These are phyloP conservation scores for Sipha flava DNA, from an alignment of 1,140 invertebrate genomes.

Conservation along the genomic window DNA sequence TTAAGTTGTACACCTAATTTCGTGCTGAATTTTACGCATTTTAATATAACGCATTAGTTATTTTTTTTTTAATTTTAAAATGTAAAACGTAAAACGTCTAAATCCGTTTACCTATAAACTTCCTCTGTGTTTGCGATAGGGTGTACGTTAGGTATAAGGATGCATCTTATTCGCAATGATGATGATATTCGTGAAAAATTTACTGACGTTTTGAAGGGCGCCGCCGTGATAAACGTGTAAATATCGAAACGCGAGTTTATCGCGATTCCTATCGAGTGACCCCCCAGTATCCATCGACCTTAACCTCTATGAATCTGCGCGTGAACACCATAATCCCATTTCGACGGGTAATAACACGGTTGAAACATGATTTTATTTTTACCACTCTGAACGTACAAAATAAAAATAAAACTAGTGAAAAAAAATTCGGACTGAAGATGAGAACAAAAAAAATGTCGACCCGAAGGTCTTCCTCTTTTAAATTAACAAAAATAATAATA, in stretches of 20 bases:
- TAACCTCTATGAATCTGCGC: constrained; percentile 1
- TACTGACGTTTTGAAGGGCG: background rate
- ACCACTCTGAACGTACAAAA: background rate
- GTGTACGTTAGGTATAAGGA: too few species aligned
- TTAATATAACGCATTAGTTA: too few species aligned
- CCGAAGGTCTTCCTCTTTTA: constrained; percentile 9
- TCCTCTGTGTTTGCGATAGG: too few species aligned
- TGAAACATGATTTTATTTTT: background rate
- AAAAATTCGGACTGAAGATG: background rate
- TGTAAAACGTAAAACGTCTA: too few species aligned
- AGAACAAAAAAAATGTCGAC: background rate
- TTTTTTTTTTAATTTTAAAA: too few species aligned
- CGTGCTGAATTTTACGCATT: too few species aligned
- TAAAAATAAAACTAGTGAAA: too few species aligned
- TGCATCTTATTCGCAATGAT: too few species aligned
- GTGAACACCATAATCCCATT: background rate
- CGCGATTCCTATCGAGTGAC: background rate
- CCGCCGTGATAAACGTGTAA: background rate
- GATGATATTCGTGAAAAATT: background rate
- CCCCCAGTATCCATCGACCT: background rate
- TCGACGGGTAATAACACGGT: background rate
- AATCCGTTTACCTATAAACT: too few species aligned
- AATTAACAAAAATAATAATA: constrained; percentile 5
- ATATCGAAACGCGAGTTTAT: background rate
- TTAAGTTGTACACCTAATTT: too few species aligned